Base-by-base conservation (phyloP, 2,888 invertebrate genomes). In the Amphipoea oculea region DNA sequence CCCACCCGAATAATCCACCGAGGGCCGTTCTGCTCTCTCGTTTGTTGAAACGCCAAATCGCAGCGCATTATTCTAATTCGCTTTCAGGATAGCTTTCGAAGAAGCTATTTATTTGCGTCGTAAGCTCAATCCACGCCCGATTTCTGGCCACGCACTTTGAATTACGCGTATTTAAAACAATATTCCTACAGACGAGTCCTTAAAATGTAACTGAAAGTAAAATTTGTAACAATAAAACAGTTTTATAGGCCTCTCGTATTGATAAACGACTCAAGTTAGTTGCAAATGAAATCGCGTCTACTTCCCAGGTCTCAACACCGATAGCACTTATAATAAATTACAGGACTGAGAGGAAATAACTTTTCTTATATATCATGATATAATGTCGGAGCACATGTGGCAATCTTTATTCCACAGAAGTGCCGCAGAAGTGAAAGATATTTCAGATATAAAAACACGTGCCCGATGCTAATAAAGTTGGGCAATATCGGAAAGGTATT, bases 31-130 rank as follows among this genome's bases (percentile, higher is more conserved):
- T 91, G 92, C 92, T 93, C 92, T 93, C 95, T 95, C 95, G 95
- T 96, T 96, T 96, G 96, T 96, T 95, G 96, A 95, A 96, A 96
- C 93, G 95, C 96, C 95, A 96, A 97, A 97, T 97, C 96, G 95
- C 93, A 94, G 94, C 92, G 94, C 96, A 96, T 97, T 96, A 97
- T 97, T 96, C 96, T 96, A 97, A 96, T 96, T 96, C 95, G 95
- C 94, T 94, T 95, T 94, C 94, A 92, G 94, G 95, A 96, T 96
- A 95, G 96, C 96, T 96, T 96, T 95, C 93, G 95, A 96, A 96
- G 95, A 94, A 95, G 95, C 95, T 96, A 96, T 96, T 96, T 96
- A 95, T 96, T 96, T 94, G 93, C 92, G 92, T 91, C 89, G 94
- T 95, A 95, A 95, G 95, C 93, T 92, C 92, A 93, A 94, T 94